Conservation (phyloP, 2,797 vertebrate species). For the Podarcis siculus region DNA sequence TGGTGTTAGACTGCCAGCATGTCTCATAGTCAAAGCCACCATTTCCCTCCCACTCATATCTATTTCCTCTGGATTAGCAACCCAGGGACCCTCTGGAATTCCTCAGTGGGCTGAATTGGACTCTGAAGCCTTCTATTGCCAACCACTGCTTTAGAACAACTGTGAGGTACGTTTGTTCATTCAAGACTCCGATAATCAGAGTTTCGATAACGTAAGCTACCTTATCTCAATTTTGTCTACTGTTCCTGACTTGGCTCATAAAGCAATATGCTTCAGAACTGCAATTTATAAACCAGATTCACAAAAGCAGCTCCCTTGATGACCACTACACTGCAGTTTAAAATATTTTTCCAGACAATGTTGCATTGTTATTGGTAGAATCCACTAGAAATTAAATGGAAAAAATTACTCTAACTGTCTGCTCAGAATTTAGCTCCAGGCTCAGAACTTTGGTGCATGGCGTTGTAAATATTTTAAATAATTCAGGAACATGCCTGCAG, state of each 20-base stretch:
- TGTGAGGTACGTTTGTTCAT: neutral
- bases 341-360: neutral
- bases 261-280: slow-evolving; percentile 2
- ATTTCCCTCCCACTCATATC: neutral
- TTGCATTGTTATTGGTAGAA: slow-evolving; percentile 1
- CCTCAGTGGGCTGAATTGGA: neutral
- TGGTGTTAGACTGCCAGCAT: neutral
- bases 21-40: neutral
- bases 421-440: slow-evolving; percentile 15
- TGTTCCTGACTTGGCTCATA: neutral
- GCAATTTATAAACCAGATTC: neutral
- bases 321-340: neutral
- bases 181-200: neutral
- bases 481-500: slow-evolving; percentile 26
- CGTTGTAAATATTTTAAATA: slow-evolving; percentile 32
- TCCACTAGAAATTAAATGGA: slow-evolving; percentile 1
- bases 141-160: neutral
- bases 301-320: neutral
- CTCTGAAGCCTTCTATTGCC: neutral
- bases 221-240: neutral
- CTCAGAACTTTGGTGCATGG: neutral
- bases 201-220: neutral
- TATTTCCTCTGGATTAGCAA: neutral
- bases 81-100: too few species aligned
- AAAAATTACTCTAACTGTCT: neutral